Evolutionary conservation across 2,888 invertebrate genomes (phyloP), one percentile per base, ranked within the genome.

Genomic region (Eupithecia subfuscata): DNA sequence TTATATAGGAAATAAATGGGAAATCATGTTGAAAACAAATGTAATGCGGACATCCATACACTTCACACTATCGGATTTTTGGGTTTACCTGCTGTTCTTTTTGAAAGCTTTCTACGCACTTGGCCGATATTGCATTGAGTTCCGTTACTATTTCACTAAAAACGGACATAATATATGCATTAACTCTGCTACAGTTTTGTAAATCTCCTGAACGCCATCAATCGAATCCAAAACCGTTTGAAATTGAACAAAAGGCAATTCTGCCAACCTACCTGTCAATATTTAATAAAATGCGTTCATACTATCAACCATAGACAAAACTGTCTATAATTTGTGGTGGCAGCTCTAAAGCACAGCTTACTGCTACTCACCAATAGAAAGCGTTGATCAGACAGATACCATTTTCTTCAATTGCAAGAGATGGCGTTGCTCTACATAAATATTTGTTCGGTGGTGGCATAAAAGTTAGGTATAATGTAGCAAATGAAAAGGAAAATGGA

Each of bases 221-320:
- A 82, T 79, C 85, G 83, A 86, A 88, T 84, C 73, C 85, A 93
- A 93, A 94, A 93, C 95, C 93, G 94, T 94, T 95, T 94, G 90
- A 93, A 91, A 93, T 92, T 88, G 89, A 92, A 88, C n/a, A 65
- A 64, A 69, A 56, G 12, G 22, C 43, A 75, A 78, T 75, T 63
- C 2, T 87, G 84, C 90, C 91, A 91, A 87, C 86, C 80, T 80
- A 78, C 2, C 40, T 11, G 11, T 34, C 9, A 75, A 72, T 37
- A 37, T 16, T 0, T 11, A 16, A 45, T n/a, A 60, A 45, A 40
- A 30, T 60, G 71, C 71, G 70, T 75, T 73, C 70, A 60, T 2
- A n/a, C 22, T 65, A 45, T 22, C 7, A 11, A 72, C 37, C 74
- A 77, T 73, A 75, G 74, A 73, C 72, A 75, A 64, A 16, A 9